Evolutionary conservation across 2,797 vertebrate species (phyloP), one percentile per base, ranked within the genome.

Genomic region (Harpagifer antarcticus): DNA sequence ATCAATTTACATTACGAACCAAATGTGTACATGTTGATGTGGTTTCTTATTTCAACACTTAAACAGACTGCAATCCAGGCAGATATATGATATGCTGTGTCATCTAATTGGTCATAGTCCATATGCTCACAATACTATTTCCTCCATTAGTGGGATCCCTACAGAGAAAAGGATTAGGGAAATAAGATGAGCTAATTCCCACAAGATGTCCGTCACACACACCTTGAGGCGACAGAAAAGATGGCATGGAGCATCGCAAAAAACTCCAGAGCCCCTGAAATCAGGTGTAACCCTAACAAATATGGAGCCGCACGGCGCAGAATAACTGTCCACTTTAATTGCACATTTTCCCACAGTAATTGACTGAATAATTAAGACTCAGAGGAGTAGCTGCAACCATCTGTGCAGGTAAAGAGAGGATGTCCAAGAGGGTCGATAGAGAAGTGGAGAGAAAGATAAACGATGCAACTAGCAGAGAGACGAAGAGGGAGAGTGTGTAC

Each of bases 361-460:
- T 93, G 93, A 89, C 57, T 16, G 86, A 90, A 91, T 95, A 95
- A 94, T 95, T 94, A 95, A 94, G 93, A 93, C 93, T 93, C 94
- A 60, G 89, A 94, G 94, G 94, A 95, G 91, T 86, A 88, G 76
- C 87, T 17, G 85, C 84, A 90, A 92, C 92, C 93, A 95, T 94
- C 94, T 94, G 94, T 87, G 93, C 90, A 90, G 91, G 90, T 92
- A 76, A 68, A 70, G 71, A 76, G 81, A 81, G 79, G 66, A 82
- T 81, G 87, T 87, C 85, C 86, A 53, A 76, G 68, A 77, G 80
- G 74, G 65, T 72, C 20, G 2, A 52, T 4, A 15, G 49, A 62
- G 57, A 59, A 63, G 49, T 42, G 68, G 71, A 68, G 62, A 66
- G 52, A 66, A 53, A 47, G 27, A 57, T 64, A 79, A 54, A 65